Percentiles rank a stretch among this genome's conserved stretches.
phyloP scores from a whole-genome alignment of 2,113 vertebrate species.

The Mobula birostris region DNA sequence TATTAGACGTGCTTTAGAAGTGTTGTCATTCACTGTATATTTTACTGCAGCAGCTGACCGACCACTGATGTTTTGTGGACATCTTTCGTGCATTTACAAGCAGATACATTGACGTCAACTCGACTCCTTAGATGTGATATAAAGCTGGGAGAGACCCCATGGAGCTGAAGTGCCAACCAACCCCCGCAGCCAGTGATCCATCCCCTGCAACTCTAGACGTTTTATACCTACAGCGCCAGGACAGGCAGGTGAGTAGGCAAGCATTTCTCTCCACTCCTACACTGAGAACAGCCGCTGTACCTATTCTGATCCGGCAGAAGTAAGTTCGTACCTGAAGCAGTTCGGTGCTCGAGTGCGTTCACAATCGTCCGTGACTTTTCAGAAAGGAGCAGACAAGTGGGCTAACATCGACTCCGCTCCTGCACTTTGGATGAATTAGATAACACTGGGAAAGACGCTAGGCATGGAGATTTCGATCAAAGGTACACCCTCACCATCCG shows the following conservation, averaged over 20 bases:
- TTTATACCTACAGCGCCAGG: not conserved
- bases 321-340: too few species aligned
- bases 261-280: not conserved
- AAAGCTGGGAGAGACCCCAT: not conserved
- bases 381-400: not conserved
- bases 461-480: not conserved
- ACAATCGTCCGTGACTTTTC: too few species aligned
- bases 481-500: not conserved
- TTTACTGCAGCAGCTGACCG: not conserved
- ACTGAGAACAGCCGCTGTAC: not conserved
- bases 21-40: not conserved
- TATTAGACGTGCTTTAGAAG: not conserved
- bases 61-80: not conserved
- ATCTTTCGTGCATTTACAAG: constrained; percentile 12
- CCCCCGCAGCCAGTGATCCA: not conserved
- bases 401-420: not conserved
- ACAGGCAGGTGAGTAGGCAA: not conserved
- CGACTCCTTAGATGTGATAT: not conserved
- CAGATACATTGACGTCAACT: constrained; percentile 3
- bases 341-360: too few species aligned
- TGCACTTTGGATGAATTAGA: not conserved
- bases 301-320: not conserved
- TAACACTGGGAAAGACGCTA: not conserved
- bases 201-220: not conserved
- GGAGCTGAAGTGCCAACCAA: not conserved